phyloP scores from a whole-genome alignment of 2,888 invertebrate species.

The Diarsia mendica region DNA sequence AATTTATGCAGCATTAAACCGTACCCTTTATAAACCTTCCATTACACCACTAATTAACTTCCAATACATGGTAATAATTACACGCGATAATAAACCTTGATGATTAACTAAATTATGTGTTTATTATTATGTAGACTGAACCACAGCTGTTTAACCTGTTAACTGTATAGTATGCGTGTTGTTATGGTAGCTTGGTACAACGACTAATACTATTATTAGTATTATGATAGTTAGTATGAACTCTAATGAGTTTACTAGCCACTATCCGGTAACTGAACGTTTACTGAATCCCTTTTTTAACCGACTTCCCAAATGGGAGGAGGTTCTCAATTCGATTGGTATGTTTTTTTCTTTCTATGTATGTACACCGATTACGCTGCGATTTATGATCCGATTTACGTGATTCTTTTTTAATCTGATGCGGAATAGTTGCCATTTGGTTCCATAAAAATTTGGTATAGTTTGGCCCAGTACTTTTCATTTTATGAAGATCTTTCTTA shows the following conservation, averaged over 20 bases:
- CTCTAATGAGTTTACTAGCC: not conserved
- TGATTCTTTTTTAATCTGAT: too few species aligned
- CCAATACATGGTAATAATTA: conserved; percentile 1
- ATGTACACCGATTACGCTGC: too few species aligned
- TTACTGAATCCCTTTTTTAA: too few species aligned
- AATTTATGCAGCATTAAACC: too few species aligned
- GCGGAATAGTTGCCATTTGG: too few species aligned
- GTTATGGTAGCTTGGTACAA: conserved; percentile 36
- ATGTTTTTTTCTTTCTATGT: too few species aligned
- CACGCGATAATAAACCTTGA: conserved; percentile 1
- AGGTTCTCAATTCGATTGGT: too few species aligned
- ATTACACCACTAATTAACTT: not conserved
- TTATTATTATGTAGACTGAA: conserved; percentile 50
- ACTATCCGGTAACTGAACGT: too few species aligned
- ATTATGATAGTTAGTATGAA: not conserved
- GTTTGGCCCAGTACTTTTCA: not conserved
- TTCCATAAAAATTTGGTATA: too few species aligned
- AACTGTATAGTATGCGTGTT: conserved; percentile 11
- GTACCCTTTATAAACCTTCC: not conserved
- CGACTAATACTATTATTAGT: not conserved
- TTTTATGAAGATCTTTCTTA: too few species aligned
- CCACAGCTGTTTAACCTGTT: conserved; percentile 35
- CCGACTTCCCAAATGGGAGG: too few species aligned
- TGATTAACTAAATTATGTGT: conserved; percentile 20
- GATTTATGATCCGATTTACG: too few species aligned